Base-by-base conservation (phyloP, 2,888 invertebrate species). In the Nomada fabriciana region DNA sequence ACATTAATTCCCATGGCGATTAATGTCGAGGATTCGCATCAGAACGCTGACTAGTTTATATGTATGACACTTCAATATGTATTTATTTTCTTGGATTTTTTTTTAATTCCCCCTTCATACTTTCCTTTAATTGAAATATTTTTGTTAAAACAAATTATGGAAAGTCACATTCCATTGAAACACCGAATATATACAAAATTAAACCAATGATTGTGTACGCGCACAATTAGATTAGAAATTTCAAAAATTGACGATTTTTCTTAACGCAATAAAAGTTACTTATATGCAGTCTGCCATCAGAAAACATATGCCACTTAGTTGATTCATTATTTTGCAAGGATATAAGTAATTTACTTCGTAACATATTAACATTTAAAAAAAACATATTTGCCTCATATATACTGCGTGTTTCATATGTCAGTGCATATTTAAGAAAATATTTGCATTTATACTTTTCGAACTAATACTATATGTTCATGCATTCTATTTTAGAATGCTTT, bases 1-100 rank as follows among this genome's bases (percentile, higher is more conserved):
- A 76, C 65, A 71, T 74, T 71, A 42, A 29, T 50, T 57, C 43
- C 50, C 63, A 74, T 29, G 79, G 69, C 83, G 75, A 84, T 84
- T 75, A 73, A 88, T 86, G 82, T 73, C 74, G 42, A 84, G 75
- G 76, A 89, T 90, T 85, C 71, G 74, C 20, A 88, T 92, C 59
- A 81, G 80, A 70, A 92, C 89, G 43, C 67, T 92, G 75, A 88
- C 88, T 55, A 80, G 83, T 23, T 86, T 91, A 65, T 92, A 92
- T 81, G 91, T 90, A 89, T 53, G 87, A 68, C 78, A 59, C 61
- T 43, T n/a, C 20, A 47, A 42, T 15, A 5, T 11, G n/a, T 20
- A 60, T 64, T 42, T 60, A 25, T 72, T 9, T 4, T 2, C 25
- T 18, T 20, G 18, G 11, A 0, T 5, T 11, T 18, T 64, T 36